These are phyloP conservation scores for Drosophila bocqueti DNA, from an alignment of 1,140 invertebrate genomes.

Conservation along the genomic window DNA sequence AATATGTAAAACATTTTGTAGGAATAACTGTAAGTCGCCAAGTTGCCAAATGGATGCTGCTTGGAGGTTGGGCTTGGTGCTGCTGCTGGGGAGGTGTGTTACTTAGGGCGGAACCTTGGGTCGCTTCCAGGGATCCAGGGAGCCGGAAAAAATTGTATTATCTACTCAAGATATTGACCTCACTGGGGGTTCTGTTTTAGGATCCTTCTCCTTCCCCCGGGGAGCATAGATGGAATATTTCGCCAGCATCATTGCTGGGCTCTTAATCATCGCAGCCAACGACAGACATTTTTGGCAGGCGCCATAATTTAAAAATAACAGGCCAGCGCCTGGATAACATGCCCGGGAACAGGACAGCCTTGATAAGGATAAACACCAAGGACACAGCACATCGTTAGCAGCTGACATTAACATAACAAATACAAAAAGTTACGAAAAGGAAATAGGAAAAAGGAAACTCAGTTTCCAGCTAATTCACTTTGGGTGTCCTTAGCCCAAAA, in stretches of 20 bases:
- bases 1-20: constrained; percentile 72
- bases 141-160: constrained; percentile 30
- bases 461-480: constrained; percentile 40
- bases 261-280: constrained; percentile 46
- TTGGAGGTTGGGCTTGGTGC: background rate
- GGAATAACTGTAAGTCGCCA: constrained; percentile 60
- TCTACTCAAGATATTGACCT: constrained; percentile 42
- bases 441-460: constrained; percentile 8
- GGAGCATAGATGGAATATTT: constrained; percentile 17
- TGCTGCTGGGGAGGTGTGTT: background rate
- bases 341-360: constrained; percentile 19
- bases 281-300: constrained; percentile 47
- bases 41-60: constrained; percentile 35
- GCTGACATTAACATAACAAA: constrained; percentile 52
- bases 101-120: constrained; percentile 4
- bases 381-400: constrained; percentile 49
- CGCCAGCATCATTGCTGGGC: constrained; percentile 22
- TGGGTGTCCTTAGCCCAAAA: constrained; percentile 19
- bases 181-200: constrained; percentile 10
- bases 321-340: constrained; percentile 18
- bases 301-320: constrained; percentile 51
- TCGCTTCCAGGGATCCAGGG: constrained; percentile 6
- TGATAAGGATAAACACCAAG: constrained; percentile 32
- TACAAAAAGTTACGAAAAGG: background rate
- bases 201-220: background rate